Percentiles rank a stretch among this genome's conserved stretches.
Evolutionary conservation across 2,888 invertebrate genomes (phyloP).

Genomic region (Luffia ferchaultella): DNA sequence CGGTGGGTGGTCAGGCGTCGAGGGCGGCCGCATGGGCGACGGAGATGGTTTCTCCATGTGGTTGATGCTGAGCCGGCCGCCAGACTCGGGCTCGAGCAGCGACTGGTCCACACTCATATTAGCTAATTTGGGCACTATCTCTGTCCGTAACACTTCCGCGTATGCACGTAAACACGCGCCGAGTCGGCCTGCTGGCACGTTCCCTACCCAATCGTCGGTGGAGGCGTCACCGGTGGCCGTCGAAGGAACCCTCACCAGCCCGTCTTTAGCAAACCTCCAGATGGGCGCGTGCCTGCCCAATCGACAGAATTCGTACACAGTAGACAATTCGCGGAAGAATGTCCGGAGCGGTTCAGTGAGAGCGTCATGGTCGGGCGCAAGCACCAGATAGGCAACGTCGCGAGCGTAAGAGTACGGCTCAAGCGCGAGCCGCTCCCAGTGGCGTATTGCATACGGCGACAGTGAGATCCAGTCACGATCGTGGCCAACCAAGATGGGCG

Average conservation of each 20-base stretch:
- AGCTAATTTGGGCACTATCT: constrained; percentile 41
- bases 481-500: constrained; percentile 91
- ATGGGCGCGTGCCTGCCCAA: constrained; percentile 94
- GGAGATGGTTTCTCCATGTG: constrained; percentile 19
- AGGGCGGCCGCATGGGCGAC: constrained; percentile 29
- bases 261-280: constrained; percentile 82
- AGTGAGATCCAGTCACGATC: constrained; percentile 95
- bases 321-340: constrained; percentile 93
- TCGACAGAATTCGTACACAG: constrained; percentile 93
- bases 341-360: constrained; percentile 79
- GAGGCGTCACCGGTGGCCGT: constrained; percentile 32
- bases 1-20: constrained; percentile 28
- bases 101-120: constrained; percentile 40
- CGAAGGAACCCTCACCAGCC: constrained; percentile 79
- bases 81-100: constrained; percentile 25
- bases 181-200: constrained; percentile 80
- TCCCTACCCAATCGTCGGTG: constrained; percentile 87
- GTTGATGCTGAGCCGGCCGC: neutral
- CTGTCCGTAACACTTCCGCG: constrained; percentile 61
- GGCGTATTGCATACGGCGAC: constrained; percentile 92
- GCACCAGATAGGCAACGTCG: constrained; percentile 94
- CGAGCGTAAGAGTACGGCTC: constrained; percentile 96
- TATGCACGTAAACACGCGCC: constrained; percentile 88
- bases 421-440: constrained; percentile 96
- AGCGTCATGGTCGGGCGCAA: constrained; percentile 91